Evolutionary conservation across 2,113 vertebrate species (phyloP), one percentile per base, ranked within the genome.

Genomic region (Sula dactylatra): DNA sequence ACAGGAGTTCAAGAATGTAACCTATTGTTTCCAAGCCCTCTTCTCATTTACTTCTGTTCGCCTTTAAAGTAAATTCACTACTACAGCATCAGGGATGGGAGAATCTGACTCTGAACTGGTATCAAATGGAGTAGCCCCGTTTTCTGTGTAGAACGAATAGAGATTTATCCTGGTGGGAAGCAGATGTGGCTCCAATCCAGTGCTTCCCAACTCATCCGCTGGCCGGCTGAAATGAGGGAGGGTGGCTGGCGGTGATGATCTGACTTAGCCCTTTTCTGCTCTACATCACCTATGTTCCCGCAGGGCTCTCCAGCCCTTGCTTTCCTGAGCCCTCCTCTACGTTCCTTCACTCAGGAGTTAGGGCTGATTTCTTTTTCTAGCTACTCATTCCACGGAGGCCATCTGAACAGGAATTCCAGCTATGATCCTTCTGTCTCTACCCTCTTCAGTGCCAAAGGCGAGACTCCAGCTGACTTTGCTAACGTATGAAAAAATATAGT

Each of bases 351-450:
- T 44, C 47, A 6, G 58, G 80, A 93, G 4, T 38, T 15, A 29
- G 69, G 45, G 50, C 65, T 62, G 65, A 11, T 78, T 86, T n/a
- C 22, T 87, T 80, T 71, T 49, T 34, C 78, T 70, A 49, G 73
- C 54, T 81, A 6, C 77, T 82, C 11, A 1, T 76, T 91, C 29
- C 81, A 11, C 26, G 2, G 72, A 67, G 32, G 65, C 81, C 89
- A 58, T 88, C 36, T 10, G 87, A 87, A 22, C 87, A 93, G 82
- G 90, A 94, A 90, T 94, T 96, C 96, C 91, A 93, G 92, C 93
- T 88, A 79, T 82, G 92, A 94, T 95, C 90, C 90, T 90, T 88
- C 88, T 95, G 94, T 79, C 87, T 90, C 71, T 95, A 25, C 67
- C 67, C 38, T 77, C 15, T 47, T 29, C 62, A 14, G 58, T 58